Conservation (phyloP, 2,888 invertebrate genomes). For the Drosophila nigritarsus region DNA sequence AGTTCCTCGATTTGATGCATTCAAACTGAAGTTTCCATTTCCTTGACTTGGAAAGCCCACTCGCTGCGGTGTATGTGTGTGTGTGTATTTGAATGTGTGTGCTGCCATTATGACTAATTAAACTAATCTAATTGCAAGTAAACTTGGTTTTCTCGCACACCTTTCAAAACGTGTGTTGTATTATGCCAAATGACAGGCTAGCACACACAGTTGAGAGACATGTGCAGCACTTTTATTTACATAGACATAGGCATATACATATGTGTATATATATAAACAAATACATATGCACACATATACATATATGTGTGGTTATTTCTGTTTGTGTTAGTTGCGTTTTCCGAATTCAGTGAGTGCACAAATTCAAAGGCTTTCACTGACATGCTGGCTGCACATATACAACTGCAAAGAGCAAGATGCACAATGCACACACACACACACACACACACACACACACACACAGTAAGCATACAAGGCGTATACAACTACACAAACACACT, state of each 20-base stretch:
- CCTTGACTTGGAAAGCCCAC: slow-evolving; percentile 8
- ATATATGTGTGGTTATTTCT: not conserved
- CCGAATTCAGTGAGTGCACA: slow-evolving; percentile 63
- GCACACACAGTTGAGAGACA: slow-evolving; percentile 15
- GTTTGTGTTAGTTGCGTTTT: slow-evolving; percentile 18
- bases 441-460: slow-evolving; percentile 36
- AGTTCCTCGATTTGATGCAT: not conserved
- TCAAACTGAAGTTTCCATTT: not conserved
- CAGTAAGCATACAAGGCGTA: slow-evolving; percentile 24
- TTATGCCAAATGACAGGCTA: slow-evolving; percentile 35
- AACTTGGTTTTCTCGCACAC: slow-evolving; percentile 21
- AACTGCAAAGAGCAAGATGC: slow-evolving; percentile 52
- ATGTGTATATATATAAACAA: not conserved
- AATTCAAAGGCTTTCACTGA: slow-evolving; percentile 65
- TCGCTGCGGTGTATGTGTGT: slow-evolving; percentile 11
- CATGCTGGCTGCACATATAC: slow-evolving; percentile 73
- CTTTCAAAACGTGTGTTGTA: slow-evolving; percentile 24
- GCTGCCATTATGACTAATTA: slow-evolving; percentile 63
- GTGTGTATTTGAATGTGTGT: slow-evolving; percentile 19
- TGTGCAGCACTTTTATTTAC: not conserved
- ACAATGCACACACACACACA: slow-evolving; percentile 41
- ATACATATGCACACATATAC: not conserved
- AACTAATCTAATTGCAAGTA: slow-evolving; percentile 59
- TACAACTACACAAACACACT: slow-evolving; percentile 35
- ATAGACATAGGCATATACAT: not conserved